Evolutionary conservation across 2,888 invertebrate genomes (phyloP), one percentile per base, ranked within the genome.

Genomic region (Phymatocera aterrima): DNA sequence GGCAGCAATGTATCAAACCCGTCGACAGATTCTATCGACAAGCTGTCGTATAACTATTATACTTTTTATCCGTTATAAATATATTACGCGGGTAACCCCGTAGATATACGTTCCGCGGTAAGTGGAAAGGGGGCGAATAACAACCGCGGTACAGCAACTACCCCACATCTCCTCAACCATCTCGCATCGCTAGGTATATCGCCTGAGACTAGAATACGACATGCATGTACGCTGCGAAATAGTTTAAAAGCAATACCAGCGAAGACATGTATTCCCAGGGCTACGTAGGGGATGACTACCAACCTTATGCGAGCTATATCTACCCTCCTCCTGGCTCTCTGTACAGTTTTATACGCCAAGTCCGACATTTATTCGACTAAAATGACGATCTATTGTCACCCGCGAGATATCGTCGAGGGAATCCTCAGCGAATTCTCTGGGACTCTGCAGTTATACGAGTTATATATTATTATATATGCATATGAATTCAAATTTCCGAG

Each of bases 41-140:
- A 84, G 77, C 83, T 84, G 85, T 85, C 85, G 80, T 77, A 48
- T 48, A 78, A 82, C 84, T 78, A 85, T 85, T 84, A 82, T 82
- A 82, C 82, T 80, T 84, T 82, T 81, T 82, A 84, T 78, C 80
- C 80, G 81, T 72, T 83, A 82, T 85, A 84, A 85, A 84, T 85
- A 84, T 84, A 82, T 85, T 85, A 85, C 28, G n/a, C 18, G 43
- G 43, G 51, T n/a, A 72, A 31, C 34, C 48, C 28, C 34, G 43
- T n/a, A n/a, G 48, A 21, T n/a, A 8, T 40, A 21, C 57, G 8
- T 18, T 5, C 10, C n/a, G 28, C 15, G 37, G 61, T 10, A 15
- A 57, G 28, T 57, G 21, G 24, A n/a, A n/a, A n/a, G 10, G 3
- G 18, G 37, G n/a, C 34, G 61, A 8, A 37, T 64, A 64, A 64